phyloP scores from a whole-genome alignment of 2,888 invertebrate species.

The Chymomyza procnemis region DNA sequence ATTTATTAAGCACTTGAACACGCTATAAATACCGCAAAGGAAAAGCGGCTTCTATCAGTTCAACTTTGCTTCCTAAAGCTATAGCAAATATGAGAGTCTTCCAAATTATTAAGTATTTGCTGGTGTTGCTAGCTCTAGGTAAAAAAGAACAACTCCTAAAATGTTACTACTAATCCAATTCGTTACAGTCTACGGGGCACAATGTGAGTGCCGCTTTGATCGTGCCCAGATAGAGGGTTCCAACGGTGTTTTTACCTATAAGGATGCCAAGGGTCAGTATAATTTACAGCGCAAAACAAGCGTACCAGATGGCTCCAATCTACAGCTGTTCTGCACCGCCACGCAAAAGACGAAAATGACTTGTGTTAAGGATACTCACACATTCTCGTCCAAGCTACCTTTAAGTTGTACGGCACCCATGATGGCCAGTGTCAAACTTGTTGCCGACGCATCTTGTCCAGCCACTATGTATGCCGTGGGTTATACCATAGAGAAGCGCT shows the following conservation, averaged over 20 bases:
- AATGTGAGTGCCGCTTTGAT: background rate
- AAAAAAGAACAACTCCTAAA: background rate
- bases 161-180: background rate
- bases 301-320: conserved; percentile 15
- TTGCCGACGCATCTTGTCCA: conserved; percentile 26
- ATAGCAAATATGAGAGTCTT: background rate
- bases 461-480: conserved; percentile 31
- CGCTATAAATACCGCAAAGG: background rate
- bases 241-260: conserved; percentile 32
- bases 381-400: conserved; percentile 4
- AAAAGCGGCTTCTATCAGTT: background rate
- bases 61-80: background rate
- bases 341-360: conserved; percentile 20
- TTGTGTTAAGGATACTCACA: conserved; percentile 2
- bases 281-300: conserved; percentile 9
- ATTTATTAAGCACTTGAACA: too few relatives aligned
- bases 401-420: background rate
- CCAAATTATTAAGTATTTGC: background rate
- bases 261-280: background rate
- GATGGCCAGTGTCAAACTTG: background rate
- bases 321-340: conserved; percentile 22
- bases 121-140: conserved; percentile 11
- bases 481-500: conserved; percentile 12
- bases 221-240: conserved; percentile 24
- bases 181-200: background rate